Evolutionary conservation across 2,797 vertebrate species (phyloP).

Genomic region (Acanthornis magna): DNA sequence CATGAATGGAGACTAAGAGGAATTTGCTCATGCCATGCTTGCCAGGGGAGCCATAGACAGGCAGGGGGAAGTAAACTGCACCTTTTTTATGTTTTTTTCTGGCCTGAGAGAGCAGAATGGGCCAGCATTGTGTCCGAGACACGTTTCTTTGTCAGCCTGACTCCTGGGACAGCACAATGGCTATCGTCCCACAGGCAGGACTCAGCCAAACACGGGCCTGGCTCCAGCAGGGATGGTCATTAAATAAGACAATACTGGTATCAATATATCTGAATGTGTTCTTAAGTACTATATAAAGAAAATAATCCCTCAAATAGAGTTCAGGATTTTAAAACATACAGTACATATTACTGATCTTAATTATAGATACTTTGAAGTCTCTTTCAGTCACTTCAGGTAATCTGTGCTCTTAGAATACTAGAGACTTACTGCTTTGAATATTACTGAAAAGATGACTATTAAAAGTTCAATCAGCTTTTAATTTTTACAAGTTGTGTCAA

Average conservation of each 20-base stretch:
- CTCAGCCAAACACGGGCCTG: neutral
- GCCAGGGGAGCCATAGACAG: slow-evolving; percentile 36
- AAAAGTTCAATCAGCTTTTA: neutral
- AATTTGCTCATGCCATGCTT: slow-evolving; percentile 10
- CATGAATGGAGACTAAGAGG: slow-evolving; percentile 25
- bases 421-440: neutral
- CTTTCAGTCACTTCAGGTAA: slow-evolving; percentile 25
- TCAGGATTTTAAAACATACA: neutral
- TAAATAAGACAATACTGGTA: slow-evolving; percentile 17
- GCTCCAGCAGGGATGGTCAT: neutral
- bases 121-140: neutral
- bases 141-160: neutral
- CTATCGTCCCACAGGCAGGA: neutral
- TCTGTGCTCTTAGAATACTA: slow-evolving; percentile 9
- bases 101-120: neutral
- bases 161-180: neutral
- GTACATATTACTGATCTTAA: slow-evolving; percentile 48
- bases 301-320: slow-evolving; percentile 12
- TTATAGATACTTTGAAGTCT: slow-evolving; percentile 58
- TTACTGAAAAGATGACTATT: slow-evolving; percentile 11
- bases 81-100: slow-evolving; percentile 7
- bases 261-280: neutral
- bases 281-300: neutral
- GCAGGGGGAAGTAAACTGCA: slow-evolving; percentile 6
- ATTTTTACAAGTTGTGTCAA: slow-evolving; percentile 16